Percentiles rank a stretch among this genome's conserved stretches.
These are phyloP conservation scores for Ips typographus DNA, from an alignment of 1,140 invertebrate genomes.

Conservation along the genomic window DNA sequence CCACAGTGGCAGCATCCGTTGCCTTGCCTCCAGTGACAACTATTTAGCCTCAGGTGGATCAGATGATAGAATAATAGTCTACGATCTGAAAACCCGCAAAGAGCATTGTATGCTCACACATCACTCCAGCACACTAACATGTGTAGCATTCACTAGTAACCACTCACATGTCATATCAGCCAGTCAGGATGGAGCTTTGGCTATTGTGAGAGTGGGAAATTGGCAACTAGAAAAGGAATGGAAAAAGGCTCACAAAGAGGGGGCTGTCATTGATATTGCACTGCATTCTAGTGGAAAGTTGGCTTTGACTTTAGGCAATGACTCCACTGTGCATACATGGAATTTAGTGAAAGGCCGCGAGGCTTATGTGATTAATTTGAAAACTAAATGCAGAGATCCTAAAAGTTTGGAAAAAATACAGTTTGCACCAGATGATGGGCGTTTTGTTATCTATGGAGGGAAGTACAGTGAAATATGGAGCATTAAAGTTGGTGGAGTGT, in stretches of 20 bases:
- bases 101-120: slow-evolving; percentile 79
- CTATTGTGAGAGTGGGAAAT: slow-evolving; percentile 75
- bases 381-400: slow-evolving; percentile 61
- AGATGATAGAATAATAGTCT: slow-evolving; percentile 88
- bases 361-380: slow-evolving; percentile 85
- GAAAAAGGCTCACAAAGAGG: slow-evolving; percentile 68
- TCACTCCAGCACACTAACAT: slow-evolving; percentile 80
- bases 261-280: slow-evolving; percentile 66
- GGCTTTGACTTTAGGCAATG: slow-evolving; percentile 81
- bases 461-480: slow-evolving; percentile 75
- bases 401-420: slow-evolving; percentile 57
- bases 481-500: slow-evolving; percentile 68
- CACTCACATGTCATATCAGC: slow-evolving; percentile 77
- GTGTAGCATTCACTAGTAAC: slow-evolving; percentile 73
- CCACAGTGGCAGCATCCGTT: slow-evolving; percentile 77
- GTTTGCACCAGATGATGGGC: slow-evolving; percentile 69
- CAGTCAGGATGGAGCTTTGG: slow-evolving; percentile 82
- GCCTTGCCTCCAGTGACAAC: slow-evolving; percentile 67
- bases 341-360: slow-evolving; percentile 88
- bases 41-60: slow-evolving; percentile 83
- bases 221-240: slow-evolving; percentile 83
- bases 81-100: slow-evolving; percentile 75
- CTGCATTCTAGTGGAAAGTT: slow-evolving; percentile 90
- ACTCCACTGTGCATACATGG: slow-evolving; percentile 86
- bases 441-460: slow-evolving; percentile 72